phyloP scores from a whole-genome alignment of 2,797 vertebrate genomes.

The Sebastes nivosus region DNA sequence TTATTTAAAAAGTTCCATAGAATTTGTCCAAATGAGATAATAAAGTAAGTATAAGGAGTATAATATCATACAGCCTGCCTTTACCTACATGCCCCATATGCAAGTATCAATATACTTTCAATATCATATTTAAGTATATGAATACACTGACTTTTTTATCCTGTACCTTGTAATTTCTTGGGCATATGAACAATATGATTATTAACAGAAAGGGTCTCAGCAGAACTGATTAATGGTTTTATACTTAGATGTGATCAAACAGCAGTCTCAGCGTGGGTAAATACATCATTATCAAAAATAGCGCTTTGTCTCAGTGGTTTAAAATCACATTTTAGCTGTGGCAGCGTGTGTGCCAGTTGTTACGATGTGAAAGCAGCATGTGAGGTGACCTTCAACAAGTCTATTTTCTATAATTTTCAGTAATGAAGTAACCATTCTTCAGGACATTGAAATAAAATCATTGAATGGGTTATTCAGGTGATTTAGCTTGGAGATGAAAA shows the following conservation, averaged over 20 bases:
- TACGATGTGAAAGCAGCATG: not conserved
- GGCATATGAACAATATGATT: not conserved
- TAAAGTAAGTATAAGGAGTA: not conserved
- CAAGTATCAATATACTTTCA: not conserved
- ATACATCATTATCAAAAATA: not conserved
- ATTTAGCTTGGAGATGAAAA: constrained; percentile 17
- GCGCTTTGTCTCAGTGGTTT: not conserved
- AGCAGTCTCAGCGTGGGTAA: not conserved
- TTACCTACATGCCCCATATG: not conserved
- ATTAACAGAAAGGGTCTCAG: not conserved
- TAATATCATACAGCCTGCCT: not conserved
- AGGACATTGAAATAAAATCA: not conserved
- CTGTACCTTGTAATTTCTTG: not conserved
- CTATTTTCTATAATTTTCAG: not conserved
- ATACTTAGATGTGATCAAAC: not conserved
- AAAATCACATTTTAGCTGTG: not conserved
- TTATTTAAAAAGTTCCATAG: not conserved
- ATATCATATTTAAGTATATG: not conserved
- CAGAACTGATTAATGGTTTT: not conserved
- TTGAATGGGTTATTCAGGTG: not conserved
- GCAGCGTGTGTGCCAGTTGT: not conserved
- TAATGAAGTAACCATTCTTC: not conserved
- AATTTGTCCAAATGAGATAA: not conserved
- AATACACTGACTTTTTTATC: not conserved
- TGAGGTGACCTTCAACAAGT: not conserved